A percentile compares a stretch with the other conserved stretches of the same genome.
These are phyloP conservation scores for Phataginus tetradactyla DNA, from an alignment of 2,797 vertebrate genomes.

Conservation along the genomic window DNA sequence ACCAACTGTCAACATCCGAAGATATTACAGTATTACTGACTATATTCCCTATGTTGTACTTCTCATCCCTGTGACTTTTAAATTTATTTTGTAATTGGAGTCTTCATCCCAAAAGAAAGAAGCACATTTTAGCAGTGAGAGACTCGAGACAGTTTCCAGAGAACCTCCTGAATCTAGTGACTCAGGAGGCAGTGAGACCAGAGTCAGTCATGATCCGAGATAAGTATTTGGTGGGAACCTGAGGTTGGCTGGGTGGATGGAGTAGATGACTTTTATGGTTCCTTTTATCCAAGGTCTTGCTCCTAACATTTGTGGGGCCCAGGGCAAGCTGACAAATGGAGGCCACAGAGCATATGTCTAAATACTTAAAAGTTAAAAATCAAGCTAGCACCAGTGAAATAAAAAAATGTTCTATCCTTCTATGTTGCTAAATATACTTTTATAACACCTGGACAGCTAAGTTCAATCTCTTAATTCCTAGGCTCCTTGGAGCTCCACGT, in stretches of 20 bases:
- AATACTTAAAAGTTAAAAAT: slow-evolving; percentile 14
- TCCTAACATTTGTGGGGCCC: background rate
- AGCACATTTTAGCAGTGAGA: background rate
- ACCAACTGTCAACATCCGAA: too few relatives aligned
- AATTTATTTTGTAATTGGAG: too few relatives aligned
- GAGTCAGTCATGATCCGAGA: background rate
- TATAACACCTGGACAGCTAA: background rate
- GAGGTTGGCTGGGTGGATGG: background rate
- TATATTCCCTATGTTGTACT: too few relatives aligned
- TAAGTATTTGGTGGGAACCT: background rate
- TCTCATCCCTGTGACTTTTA: too few relatives aligned
- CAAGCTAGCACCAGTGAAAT: background rate
- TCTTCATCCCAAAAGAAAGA: background rate
- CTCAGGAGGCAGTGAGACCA: background rate
- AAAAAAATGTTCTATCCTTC: background rate
- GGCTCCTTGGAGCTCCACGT: background rate
- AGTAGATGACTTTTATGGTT: background rate
- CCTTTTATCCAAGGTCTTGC: background rate
- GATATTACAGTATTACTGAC: too few relatives aligned
- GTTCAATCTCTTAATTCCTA: background rate
- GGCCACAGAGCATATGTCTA: background rate
- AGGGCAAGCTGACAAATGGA: background rate
- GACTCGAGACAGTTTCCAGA: background rate
- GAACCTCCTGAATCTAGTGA: background rate
- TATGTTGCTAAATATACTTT: background rate